Base-by-base conservation (phyloP, 2,113 vertebrate genomes). In the Tyto alba region DNA sequence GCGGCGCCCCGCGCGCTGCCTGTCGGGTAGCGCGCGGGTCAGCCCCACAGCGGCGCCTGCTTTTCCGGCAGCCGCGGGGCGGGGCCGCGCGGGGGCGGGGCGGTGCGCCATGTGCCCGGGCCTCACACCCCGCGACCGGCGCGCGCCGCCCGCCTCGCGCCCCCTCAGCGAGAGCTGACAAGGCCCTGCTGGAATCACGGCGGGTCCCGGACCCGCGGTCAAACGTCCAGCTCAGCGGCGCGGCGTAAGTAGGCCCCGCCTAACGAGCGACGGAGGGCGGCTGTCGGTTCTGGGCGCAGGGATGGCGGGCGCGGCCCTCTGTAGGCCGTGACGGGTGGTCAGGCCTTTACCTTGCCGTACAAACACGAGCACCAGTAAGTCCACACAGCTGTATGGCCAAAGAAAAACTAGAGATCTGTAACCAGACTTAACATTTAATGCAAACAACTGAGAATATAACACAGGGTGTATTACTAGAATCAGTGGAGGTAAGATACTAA, bases 361-460 rank as follows among this genome's bases (percentile, higher is more conserved):
- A 1, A 20, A 23, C 16, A 2, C 5, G 8, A 25, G 43, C 40
- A 1, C 6, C 13, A 0, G 2, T 30, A 19, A 0, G 27, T 19
- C 4, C 23, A 4, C 22, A 0, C 29, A 16, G 64, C 23, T 5
- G 0, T 2, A 5, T 1, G 45, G 36, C 20, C 64, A 1, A 11
- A 23, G 10, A 7, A 36, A 22, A 75, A 34, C 16, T 36, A 0
- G 26, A 36, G 40, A 34, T 48, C 34, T 10, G 19, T 36, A 1
- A 16, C 17, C 15, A 0, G 3, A 13, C 47, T 1, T 26, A 14
- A 3, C 21, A 4, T 7, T 7, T 8, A 30, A 8, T 38, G 5
- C 10, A 10, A 21, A 7, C 11, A 11, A 5, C 29, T 7, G 52
- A 21, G 25, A 36, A 9, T 1, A 1, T 0, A 25, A 5, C 2